Conservation (phyloP, 2,797 vertebrate genomes). For the Fringilla coelebs region DNA sequence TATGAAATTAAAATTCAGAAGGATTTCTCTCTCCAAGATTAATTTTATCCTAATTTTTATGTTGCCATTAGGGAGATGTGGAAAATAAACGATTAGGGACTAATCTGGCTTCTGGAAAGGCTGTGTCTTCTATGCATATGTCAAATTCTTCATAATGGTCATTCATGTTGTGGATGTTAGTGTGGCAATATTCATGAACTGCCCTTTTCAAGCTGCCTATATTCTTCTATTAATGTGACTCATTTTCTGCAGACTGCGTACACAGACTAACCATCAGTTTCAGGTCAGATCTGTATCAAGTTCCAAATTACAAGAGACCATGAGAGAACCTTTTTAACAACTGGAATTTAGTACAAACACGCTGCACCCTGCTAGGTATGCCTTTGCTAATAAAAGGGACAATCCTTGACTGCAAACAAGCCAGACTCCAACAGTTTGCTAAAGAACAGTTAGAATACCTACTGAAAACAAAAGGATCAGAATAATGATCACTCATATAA, state of each 20-base stretch:
- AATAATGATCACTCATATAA: neutral
- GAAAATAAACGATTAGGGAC: neutral
- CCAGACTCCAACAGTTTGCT: slow-evolving; percentile 68
- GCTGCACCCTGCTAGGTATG: slow-evolving; percentile 51
- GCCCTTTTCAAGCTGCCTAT: neutral
- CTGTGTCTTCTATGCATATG: neutral
- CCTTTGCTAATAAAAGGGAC: slow-evolving; percentile 79
- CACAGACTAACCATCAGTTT: slow-evolving; percentile 36
- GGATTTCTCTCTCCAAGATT: neutral
- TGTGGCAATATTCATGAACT: neutral
- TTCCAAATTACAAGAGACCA: slow-evolving; percentile 58
- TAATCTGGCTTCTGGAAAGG: neutral
- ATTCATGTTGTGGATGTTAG: neutral
- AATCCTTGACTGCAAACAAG: slow-evolving; percentile 77
- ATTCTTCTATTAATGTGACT: neutral
- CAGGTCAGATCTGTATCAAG: slow-evolving; percentile 53
- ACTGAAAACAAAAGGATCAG: neutral
- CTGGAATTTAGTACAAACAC: slow-evolving; percentile 71
- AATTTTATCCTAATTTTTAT: neutral
- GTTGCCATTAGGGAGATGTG: neutral
- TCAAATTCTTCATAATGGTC: neutral
- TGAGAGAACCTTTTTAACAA: slow-evolving; percentile 64
- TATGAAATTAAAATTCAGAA: neutral
- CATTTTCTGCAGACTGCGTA: neutral
- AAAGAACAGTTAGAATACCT: slow-evolving; percentile 20